Percentiles rank a stretch among this genome's conserved stretches.
Conservation (phyloP, 2,888 invertebrate genomes). For the Leistus spinibarbis region DNA sequence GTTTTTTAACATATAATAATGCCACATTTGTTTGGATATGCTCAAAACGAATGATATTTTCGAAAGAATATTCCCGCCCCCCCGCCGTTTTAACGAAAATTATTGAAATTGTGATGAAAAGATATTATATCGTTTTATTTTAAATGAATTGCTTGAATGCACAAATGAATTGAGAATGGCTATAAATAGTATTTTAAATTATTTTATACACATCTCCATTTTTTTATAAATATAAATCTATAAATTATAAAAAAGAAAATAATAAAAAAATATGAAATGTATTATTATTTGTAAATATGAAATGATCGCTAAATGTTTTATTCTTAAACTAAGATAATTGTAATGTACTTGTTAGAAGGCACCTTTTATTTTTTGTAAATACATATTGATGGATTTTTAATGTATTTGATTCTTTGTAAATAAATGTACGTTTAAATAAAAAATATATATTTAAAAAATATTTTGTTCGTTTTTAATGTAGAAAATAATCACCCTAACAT, state of each 20-base stretch:
- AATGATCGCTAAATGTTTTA: constrained; percentile 35
- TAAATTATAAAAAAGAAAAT: background rate
- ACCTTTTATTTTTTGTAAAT: constrained; percentile 37
- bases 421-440: constrained; percentile 38
- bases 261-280: constrained; percentile 12
- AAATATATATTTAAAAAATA: constrained; percentile 23
- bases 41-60: constrained; percentile 26
- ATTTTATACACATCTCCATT: background rate
- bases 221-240: background rate
- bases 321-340: constrained; percentile 35
- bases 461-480: background rate
- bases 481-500: background rate
- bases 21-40: constrained; percentile 5
- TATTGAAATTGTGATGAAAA: constrained; percentile 25
- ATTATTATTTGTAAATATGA: constrained; percentile 33
- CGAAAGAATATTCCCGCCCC: background rate
- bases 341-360: constrained; percentile 38
- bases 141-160: constrained; percentile 23
- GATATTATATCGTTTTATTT: constrained; percentile 18
- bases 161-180: constrained; percentile 26
- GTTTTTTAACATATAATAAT: background rate
- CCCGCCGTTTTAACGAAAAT: constrained; percentile 21
- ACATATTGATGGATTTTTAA: constrained; percentile 39
- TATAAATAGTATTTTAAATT: background rate
- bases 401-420: constrained; percentile 39